Percentiles rank a stretch among this genome's conserved stretches.
Conservation (phyloP, 1,140 invertebrate genomes). For the Hestina assimilis region DNA sequence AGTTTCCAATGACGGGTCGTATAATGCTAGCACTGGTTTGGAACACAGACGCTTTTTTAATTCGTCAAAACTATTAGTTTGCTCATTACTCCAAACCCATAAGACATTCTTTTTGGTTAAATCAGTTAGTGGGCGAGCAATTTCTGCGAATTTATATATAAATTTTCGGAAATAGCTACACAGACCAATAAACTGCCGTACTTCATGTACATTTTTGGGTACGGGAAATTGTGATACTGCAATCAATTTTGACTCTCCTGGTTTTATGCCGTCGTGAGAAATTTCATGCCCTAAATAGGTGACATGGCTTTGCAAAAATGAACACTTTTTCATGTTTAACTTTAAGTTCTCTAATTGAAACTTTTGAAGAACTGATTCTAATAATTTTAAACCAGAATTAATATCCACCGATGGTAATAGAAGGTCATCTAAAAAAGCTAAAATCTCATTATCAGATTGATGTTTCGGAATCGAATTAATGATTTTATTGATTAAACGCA, state of each 20-base stretch:
- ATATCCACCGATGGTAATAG: conserved; percentile 1
- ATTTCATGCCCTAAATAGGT: conserved; percentile 20
- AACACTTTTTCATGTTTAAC: conserved; percentile 16
- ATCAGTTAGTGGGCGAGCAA: conserved; percentile 25
- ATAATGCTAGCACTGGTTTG: neutral
- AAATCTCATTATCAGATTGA: neutral
- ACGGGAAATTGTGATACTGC: neutral
- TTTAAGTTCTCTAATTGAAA: conserved; percentile 11
- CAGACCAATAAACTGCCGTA: neutral
- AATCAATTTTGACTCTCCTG: neutral
- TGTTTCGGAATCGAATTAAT: too few species aligned
- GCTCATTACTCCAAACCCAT: conserved; percentile 27
- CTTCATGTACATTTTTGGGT: conserved; percentile 13
- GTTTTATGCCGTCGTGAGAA: too few species aligned
- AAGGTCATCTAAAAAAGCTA: conserved; percentile 12
- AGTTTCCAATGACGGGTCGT: neutral
- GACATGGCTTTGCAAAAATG: conserved; percentile 11
- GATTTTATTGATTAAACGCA: neutral
- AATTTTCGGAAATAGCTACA: conserved; percentile 22
- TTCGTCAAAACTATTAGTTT: conserved; percentile 16
- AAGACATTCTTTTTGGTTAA: conserved; percentile 20
- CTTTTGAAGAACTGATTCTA: conserved; percentile 3
- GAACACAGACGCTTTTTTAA: neutral
- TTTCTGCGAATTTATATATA: conserved; percentile 27
- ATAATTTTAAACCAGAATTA: neutral